These are phyloP conservation scores for Anagrus nilaparvatae DNA, from an alignment of 1,140 invertebrate genomes.

Conservation along the genomic window DNA sequence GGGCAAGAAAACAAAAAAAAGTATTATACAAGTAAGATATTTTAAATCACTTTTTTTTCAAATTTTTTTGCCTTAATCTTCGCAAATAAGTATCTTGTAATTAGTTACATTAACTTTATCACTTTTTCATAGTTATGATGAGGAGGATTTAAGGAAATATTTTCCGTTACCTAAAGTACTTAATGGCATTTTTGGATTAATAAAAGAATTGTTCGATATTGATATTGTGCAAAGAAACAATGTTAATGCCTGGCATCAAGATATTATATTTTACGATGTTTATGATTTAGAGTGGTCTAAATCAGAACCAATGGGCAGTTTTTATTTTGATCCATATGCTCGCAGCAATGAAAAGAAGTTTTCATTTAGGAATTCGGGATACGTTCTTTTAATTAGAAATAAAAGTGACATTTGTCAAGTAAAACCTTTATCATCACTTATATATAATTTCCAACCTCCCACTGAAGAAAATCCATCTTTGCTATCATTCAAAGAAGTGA, in stretches of 20 bases:
- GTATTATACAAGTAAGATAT: conserved; percentile 50
- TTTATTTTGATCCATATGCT: conserved; percentile 75
- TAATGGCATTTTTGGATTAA: conserved; percentile 61
- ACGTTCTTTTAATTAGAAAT: conserved; percentile 57
- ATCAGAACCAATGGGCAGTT: conserved; percentile 58
- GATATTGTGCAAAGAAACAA: conserved; percentile 58
- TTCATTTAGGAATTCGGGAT: conserved; percentile 50
- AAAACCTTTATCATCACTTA: conserved; percentile 64
- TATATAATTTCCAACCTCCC: conserved; percentile 70
- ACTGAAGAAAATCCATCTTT: conserved; percentile 52
- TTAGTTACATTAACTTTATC: too few relatives aligned
- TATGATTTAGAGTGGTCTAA: conserved; percentile 55
- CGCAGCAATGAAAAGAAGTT: conserved; percentile 53
- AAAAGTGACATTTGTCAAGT: conserved; percentile 50
- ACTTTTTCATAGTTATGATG: conserved; percentile 48
- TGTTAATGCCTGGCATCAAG: conserved; percentile 68
- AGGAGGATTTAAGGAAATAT: conserved; percentile 64
- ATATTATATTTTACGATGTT: conserved; percentile 76
- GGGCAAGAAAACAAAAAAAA: conserved; percentile 61
- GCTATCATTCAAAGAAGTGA: conserved; percentile 65
- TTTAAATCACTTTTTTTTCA: too few relatives aligned
- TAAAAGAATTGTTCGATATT: conserved; percentile 71
- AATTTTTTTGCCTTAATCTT: too few relatives aligned
- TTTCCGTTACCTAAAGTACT: conserved; percentile 76
- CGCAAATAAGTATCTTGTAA: too few relatives aligned